Conservation (phyloP, 1,140 invertebrate genomes). For the Drosophila persimilis region DNA sequence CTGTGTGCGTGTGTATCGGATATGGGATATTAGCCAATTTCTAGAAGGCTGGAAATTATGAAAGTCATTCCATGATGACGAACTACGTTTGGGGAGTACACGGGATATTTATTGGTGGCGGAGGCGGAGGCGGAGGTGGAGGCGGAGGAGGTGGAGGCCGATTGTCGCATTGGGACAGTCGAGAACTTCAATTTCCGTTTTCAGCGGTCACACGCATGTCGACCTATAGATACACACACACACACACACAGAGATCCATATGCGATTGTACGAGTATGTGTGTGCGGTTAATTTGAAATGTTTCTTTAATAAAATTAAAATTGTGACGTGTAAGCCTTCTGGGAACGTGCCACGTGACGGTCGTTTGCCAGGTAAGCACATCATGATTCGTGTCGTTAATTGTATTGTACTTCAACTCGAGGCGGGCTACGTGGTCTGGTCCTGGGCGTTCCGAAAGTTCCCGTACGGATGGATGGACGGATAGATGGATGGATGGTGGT, state of each 20-base stretch:
- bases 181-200: slow-evolving; percentile 62
- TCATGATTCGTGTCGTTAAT: slow-evolving; percentile 83
- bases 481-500: no score
- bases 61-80: slow-evolving; percentile 58
- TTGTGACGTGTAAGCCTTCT: slow-evolving; percentile 82
- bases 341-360: slow-evolving; percentile 82
- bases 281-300: slow-evolving; percentile 79
- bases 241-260: not conserved
- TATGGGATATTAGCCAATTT: slow-evolving; percentile 53
- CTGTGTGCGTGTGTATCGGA: slow-evolving; percentile 1
- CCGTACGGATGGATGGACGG: not conserved
- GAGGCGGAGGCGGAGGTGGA: not conserved
- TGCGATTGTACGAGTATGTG: slow-evolving; percentile 1
- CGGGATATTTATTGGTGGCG: not conserved
- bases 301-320: slow-evolving; percentile 83
- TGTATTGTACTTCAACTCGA: slow-evolving; percentile 77
- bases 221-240: not conserved
- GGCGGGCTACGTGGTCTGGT: slow-evolving; percentile 25
- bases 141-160: slow-evolving; percentile 2
- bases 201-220: slow-evolving; percentile 36
- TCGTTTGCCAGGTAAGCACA: slow-evolving; percentile 83
- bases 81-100: slow-evolving; percentile 10
- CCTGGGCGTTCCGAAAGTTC: slow-evolving; percentile 30
- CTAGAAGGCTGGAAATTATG: slow-evolving; percentile 54
- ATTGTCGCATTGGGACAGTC: slow-evolving; percentile 52